Percentiles rank a stretch among this genome's conserved stretches.
phyloP scores from a whole-genome alignment of 2,888 invertebrate species.

The Caenorhabditis sulstoni region DNA sequence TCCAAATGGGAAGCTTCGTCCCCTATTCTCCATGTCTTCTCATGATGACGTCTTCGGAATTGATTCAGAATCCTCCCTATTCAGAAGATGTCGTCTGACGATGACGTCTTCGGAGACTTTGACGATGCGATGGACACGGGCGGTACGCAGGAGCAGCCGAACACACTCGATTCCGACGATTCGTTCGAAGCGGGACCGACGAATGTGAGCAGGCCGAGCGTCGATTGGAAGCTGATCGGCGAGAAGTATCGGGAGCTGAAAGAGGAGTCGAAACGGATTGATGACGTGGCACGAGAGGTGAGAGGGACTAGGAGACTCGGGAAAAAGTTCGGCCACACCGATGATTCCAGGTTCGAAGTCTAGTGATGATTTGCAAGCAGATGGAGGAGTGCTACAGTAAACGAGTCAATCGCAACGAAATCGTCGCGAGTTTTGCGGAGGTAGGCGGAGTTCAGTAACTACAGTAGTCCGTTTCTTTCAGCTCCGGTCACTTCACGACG shows the following conservation, averaged over 20 bases:
- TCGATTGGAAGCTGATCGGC: slow-evolving; percentile 8
- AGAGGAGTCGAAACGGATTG: slow-evolving; percentile 36
- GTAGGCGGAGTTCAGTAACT: not conserved
- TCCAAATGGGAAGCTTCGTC: too few relatives aligned
- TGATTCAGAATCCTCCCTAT: not conserved
- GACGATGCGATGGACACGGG: not conserved
- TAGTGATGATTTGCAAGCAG: slow-evolving; percentile 44
- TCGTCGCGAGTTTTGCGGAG: slow-evolving; percentile 12
- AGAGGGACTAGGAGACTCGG: not conserved
- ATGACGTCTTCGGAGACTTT: slow-evolving; percentile 28
- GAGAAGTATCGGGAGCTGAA: slow-evolving; percentile 45
- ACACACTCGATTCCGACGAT: slow-evolving; percentile 30
- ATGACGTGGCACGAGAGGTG: slow-evolving; percentile 51
- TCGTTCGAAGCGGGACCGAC: slow-evolving; percentile 30
- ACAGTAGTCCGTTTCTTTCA: slow-evolving; percentile 4
- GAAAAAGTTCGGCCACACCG: too few relatives aligned
- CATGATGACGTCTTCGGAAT: too few relatives aligned
- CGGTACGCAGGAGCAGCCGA: not conserved
- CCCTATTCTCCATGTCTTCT: too few relatives aligned
- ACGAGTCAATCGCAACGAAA: slow-evolving; percentile 4
- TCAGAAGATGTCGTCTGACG: slow-evolving; percentile 20
- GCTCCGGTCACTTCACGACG: slow-evolving; percentile 38
- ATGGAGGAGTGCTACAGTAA: slow-evolving; percentile 58
- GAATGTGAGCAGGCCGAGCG: not conserved
- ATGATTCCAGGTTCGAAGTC: slow-evolving; percentile 40